These are phyloP conservation scores for Lysandra bellargus DNA, from an alignment of 2,888 invertebrate genomes.

Conservation along the genomic window DNA sequence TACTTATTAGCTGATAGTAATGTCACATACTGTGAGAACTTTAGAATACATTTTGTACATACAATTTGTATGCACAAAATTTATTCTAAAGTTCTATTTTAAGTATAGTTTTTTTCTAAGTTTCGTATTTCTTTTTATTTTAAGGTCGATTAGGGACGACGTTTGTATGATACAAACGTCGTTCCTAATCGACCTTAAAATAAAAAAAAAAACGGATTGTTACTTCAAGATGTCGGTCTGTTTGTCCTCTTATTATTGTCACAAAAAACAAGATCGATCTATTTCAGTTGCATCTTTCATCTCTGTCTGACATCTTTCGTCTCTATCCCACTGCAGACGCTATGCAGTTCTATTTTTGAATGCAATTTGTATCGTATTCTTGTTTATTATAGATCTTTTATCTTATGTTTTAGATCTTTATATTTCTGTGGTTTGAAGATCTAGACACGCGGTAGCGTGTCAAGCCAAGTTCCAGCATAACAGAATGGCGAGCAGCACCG, in stretches of 20 bases:
- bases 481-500: no score
- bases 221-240: neutral
- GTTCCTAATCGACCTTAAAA: neutral
- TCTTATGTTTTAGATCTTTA: neutral
- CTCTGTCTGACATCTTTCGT: neutral
- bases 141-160: neutral
- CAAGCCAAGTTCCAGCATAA: no score
- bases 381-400: neutral
- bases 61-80: no score
- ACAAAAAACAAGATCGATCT: conserved; percentile 31
- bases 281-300: conserved; percentile 32
- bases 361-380: neutral
- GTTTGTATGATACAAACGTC: no score
- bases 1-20: no score
- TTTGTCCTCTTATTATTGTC: neutral
- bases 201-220: neutral
- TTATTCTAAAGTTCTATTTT: no score
- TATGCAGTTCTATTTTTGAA: conserved; percentile 15
- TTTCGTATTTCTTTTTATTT: neutral
- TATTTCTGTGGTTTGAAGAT: neutral
- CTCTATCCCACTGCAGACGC: neutral
- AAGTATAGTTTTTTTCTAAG: no score
- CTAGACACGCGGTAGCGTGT: no score
- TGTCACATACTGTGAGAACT: no score
- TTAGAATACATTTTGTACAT: no score